Conservation (phyloP, 2,113 vertebrate species). For the Arothron firmamentum region DNA sequence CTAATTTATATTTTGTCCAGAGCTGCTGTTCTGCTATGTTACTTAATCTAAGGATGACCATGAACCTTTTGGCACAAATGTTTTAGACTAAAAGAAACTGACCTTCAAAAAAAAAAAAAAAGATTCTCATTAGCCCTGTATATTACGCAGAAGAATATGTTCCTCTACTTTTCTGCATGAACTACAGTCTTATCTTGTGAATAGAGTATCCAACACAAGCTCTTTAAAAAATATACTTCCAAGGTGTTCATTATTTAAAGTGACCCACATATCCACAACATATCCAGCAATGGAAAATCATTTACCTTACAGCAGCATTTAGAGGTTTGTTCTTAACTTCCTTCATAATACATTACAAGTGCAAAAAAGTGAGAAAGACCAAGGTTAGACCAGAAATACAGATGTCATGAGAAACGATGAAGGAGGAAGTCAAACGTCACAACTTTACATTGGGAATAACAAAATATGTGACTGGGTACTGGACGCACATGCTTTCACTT, state of each 20-base stretch:
- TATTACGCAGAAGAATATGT: no score
- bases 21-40: no score
- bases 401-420: conserved; percentile 25
- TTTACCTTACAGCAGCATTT: conserved; percentile 22
- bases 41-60: no score
- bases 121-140: no score
- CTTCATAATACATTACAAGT: conserved; percentile 35
- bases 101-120: no score
- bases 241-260: conserved; percentile 19
- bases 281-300: conserved; percentile 15
- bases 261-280: conserved; percentile 6
- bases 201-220: conserved; percentile 1
- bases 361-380: conserved; percentile 5
- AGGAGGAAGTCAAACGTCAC: conserved; percentile 4
- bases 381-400: conserved; percentile 38
- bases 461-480: not conserved
- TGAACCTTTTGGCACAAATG: no score
- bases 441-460: not conserved
- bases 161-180: no score
- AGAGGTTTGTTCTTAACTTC: conserved; percentile 24
- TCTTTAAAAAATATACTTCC: conserved; percentile 2
- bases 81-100: no score
- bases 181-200: no score
- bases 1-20: no score
- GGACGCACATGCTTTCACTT: conserved; percentile 30